Evolutionary conservation across 2,113 vertebrate species (phyloP), one percentile per base, ranked within the genome.

Genomic region (Gymnocephalus cernua): DNA sequence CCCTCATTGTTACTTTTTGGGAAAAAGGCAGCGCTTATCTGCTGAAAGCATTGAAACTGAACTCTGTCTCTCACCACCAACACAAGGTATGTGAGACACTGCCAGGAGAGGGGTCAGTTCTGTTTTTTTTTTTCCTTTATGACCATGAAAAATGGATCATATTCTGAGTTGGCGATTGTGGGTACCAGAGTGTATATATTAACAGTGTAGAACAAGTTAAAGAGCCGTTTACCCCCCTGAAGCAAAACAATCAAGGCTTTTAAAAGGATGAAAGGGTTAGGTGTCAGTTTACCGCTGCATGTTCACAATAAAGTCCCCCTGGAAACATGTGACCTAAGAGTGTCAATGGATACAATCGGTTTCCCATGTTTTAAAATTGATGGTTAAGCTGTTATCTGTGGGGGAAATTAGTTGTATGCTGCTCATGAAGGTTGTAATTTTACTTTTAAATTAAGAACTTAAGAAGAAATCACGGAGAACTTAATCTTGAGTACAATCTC

Each of bases 281-380:
- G 89, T 91, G 72, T 95, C 91, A 65, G 41, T 89, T 94, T 95
- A 91, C 92, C 71, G 56, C 48, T 44, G 79, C 72, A 53, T 47
- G 69, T 76, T 90, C 82, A 89, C 86, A 91, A 83, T 83, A 68
- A 85, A 16, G 85, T 93, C 90, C 84, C 92, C 23, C 59, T 87
- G 90, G 88, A 93, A 91, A 83, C 74, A 85, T 54, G 77, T 76
- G 79, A 89, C 78, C 80, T 82, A 18, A 45, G 25, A 53, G 70
- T 82, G 73, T 74, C 58, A 86, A 54, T 63, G 66, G 83, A 84
- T 77, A 86, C 75, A 84, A 90, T 89, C 73, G 73, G 58, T 61
- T 82, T 79, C 71, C 70, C 74, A 47, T 77, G 75, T 69, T 87
- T 85, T 32, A 67, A 63, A 90, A 87, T 66, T 56, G 19, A 63